These are phyloP conservation scores for Pyrocephalus nanus DNA, from an alignment of 2,797 vertebrate genomes.

Conservation along the genomic window DNA sequence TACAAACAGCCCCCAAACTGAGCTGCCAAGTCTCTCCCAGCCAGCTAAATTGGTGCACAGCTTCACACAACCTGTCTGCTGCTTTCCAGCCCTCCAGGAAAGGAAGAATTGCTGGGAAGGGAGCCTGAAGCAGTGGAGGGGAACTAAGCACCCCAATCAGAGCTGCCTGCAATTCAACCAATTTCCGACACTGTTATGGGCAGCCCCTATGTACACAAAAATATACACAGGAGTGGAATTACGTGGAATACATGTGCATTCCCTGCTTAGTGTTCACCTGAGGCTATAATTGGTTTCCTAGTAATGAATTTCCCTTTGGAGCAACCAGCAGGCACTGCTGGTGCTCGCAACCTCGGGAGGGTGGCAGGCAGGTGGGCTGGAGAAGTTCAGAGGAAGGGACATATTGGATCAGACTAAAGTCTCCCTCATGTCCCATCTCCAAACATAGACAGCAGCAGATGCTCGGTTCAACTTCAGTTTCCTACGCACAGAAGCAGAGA, in stretches of 20 bases:
- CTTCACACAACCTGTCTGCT: neutral
- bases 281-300: neutral
- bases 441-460: slow-evolving; percentile 63
- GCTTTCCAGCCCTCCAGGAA: neutral
- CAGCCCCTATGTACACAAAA: neutral
- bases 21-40: slow-evolving; percentile 14
- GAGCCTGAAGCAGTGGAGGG: neutral
- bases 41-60: neutral
- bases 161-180: neutral
- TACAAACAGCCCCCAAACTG: slow-evolving; percentile 26
- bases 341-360: neutral
- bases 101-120: neutral
- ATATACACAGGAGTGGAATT: neutral
- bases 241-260: neutral
- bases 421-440: slow-evolving; percentile 6
- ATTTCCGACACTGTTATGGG: neutral
- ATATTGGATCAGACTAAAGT: neutral
- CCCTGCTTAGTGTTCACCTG: neutral
- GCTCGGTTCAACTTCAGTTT: slow-evolving; percentile 28
- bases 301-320: neutral
- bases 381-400: neutral
- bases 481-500: slow-evolving; percentile 40
- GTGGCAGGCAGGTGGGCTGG: neutral
- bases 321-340: neutral
- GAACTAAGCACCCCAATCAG: accelerated